A percentile compares a stretch with the other conserved stretches of the same genome.
Evolutionary conservation across 2,113 vertebrate genomes (phyloP).

Genomic region (Myrmecobius fasciatus): DNA sequence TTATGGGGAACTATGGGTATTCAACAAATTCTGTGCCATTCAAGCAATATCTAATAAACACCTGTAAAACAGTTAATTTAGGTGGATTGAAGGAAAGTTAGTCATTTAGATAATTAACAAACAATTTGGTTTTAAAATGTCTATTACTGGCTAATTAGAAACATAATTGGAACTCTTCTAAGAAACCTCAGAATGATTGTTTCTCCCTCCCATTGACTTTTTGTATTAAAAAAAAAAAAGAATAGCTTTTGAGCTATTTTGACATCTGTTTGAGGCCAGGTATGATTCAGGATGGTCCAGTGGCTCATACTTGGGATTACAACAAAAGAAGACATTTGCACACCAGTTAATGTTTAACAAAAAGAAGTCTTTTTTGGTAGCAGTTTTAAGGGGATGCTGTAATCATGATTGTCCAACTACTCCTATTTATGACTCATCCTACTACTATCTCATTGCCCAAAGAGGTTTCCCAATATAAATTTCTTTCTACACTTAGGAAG

Average conservation of each 20-base stretch:
- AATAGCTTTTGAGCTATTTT: not conserved
- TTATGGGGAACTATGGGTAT: not conserved
- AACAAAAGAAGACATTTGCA: not conserved
- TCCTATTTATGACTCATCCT: not conserved
- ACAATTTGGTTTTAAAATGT: not conserved
- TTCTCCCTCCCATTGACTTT: not conserved
- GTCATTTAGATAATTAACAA: not conserved
- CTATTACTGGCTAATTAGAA: not conserved
- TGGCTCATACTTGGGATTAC: not conserved
- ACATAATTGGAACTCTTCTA: not conserved
- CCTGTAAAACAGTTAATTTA: not conserved
- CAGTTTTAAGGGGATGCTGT: not conserved
- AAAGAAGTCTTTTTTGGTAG: not conserved
- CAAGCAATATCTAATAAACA: not conserved
- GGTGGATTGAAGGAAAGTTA: not conserved
- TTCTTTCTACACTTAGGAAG: not conserved
- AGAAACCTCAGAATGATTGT: not conserved
- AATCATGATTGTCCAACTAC: not conserved
- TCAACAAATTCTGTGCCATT: not conserved
- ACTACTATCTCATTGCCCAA: not conserved
- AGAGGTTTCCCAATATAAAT: not conserved
- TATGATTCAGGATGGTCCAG: not conserved
- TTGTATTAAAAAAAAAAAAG: not conserved
- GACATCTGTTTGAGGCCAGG: not conserved
- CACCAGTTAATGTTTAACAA: not conserved